A percentile compares a stretch with the other conserved stretches of the same genome.
These are phyloP conservation scores for Spisula subtruncata DNA, from an alignment of 2,888 invertebrate genomes.

Conservation along the genomic window DNA sequence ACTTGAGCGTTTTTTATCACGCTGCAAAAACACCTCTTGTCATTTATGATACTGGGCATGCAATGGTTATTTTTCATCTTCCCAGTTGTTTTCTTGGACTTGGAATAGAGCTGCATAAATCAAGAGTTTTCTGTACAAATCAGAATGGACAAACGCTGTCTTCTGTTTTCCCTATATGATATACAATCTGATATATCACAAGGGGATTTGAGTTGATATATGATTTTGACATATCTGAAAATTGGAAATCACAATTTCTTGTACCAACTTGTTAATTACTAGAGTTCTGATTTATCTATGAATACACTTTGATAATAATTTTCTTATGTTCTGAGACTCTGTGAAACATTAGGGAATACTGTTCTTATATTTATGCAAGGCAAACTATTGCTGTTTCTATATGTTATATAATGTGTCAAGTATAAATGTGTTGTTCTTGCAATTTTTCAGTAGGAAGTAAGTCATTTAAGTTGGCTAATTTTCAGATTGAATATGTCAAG, in stretches of 20 bases:
- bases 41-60: background rate
- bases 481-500: too few relatives aligned
- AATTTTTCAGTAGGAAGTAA: too few relatives aligned
- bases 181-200: background rate
- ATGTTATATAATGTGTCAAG: too few relatives aligned
- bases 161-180: background rate
- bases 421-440: too few relatives aligned
- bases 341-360: background rate
- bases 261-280: background rate
- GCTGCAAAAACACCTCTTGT: background rate
- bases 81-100: background rate
- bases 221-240: background rate
- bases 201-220: background rate
- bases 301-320: background rate
- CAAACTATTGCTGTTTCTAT: too few relatives aligned
- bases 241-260: constrained; percentile 5
- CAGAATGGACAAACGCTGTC: background rate
- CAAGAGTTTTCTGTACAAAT: background rate
- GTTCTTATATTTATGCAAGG: too few relatives aligned
- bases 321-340: background rate
- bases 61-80: background rate
- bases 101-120: background rate
- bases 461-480: too few relatives aligned
- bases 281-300: background rate
- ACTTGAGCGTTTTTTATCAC: too few relatives aligned